Base-by-base conservation (phyloP, 2,797 vertebrate species). In the Pangasius macronema region DNA sequence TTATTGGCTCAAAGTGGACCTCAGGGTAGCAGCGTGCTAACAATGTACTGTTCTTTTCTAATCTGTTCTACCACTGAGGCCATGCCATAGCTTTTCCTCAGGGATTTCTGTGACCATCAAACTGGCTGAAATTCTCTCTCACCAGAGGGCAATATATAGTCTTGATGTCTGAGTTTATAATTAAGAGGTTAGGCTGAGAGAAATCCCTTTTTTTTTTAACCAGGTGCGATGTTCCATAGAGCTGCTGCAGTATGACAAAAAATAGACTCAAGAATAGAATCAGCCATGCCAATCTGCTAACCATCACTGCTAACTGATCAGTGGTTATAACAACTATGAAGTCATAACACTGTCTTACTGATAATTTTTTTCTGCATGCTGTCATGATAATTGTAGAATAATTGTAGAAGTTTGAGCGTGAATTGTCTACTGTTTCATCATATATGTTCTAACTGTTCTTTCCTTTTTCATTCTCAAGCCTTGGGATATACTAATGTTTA, bases 1-100 rank as follows among this genome's bases (percentile, higher is more conserved):
- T 84, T 65, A 85, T 87, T 84, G 73, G 49, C 76, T 87, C 59
- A 20, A n/a, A 86, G 46, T 84, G n/a, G 49, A 84, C 81, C 51
- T 76, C 36, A 30, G 82, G 79, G 57, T 33, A 36, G 1, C 68
- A 51, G 36, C 0, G 0, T 77, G 24, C 55, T 70, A 49, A 49
- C 61, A 85, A 10, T 55, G 27, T 63, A 39, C 59, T 86, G 42
- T 76, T 85, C 82, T 75, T 80, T 83, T 77, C 18, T 83, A 83
- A 51, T 39, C 36, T 63, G 65, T 46, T 67, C 36, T 73, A 65
- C 22, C 42, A 73, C 65, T 18, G 46, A 27, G 63, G 30, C 20
- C 55, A 55, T 30, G 73, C 16, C 7, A 13, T 2, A 67, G 5
- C 46, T 82, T 87, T 33, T 13, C 30, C 75, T 42, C 55, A 14